Conservation (phyloP, 2,797 vertebrate genomes). For the Myotis vivesi region DNA sequence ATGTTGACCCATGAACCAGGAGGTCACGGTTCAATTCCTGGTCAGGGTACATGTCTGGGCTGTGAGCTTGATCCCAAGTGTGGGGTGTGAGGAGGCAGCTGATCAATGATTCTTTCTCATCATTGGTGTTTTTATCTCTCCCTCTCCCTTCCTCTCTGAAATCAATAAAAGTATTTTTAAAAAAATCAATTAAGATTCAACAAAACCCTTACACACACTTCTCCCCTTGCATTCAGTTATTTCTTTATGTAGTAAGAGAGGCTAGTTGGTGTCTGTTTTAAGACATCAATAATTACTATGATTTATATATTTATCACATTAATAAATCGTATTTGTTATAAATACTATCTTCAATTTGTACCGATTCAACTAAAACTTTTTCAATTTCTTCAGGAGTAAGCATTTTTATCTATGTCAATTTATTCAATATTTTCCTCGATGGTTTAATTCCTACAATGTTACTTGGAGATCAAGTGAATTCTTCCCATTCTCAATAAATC, state of each 20-base stretch:
- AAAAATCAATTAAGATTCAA: background rate
- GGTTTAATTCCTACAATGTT: background rate
- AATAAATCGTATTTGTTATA: background rate
- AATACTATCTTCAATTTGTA: conserved; percentile 16
- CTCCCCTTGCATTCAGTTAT: background rate
- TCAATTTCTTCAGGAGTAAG: background rate
- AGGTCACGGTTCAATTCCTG: no score
- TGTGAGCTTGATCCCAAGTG: no score
- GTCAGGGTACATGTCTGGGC: no score
- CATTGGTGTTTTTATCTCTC: no score
- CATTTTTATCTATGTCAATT: conserved; percentile 28
- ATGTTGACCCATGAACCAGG: no score
- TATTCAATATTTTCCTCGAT: background rate
- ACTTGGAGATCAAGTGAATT: background rate
- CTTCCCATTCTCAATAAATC: background rate
- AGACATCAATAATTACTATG: conserved; percentile 22
- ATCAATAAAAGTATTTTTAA: no score
- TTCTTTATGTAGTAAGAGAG: background rate
- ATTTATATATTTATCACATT: background rate
- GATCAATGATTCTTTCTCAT: no score
- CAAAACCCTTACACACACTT: background rate
- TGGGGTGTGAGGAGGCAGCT: no score
- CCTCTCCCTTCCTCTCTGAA: no score
- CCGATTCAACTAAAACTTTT: background rate
- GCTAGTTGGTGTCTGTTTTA: background rate